Evolutionary conservation across 2,113 vertebrate genomes (phyloP).

Genomic region (Felis catus): F.catus_Fca126_mat1.0 CM031417.1:9271501-9272000

Average conservation of each 20-base stretch:
- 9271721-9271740: not conserved
- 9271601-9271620: not conserved
- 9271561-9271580: not conserved
- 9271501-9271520: not conserved
- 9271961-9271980: not conserved
- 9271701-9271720: not conserved
- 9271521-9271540: not conserved
- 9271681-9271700: not conserved
- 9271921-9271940: not conserved
- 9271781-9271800: not conserved
- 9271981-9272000: not conserved
- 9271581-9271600: not conserved
- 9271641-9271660: not conserved
- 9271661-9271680: not conserved
- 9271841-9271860: not conserved
- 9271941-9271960: not conserved
- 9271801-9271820: not conserved
- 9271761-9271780: not conserved
- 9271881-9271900: not conserved
- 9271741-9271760: not conserved
- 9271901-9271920: not conserved
- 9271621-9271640: not conserved
- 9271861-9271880: not conserved
- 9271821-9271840: not conserved
- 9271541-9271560: not conserved